phyloP scores from a whole-genome alignment of 1,140 invertebrate genomes.

The Leptinotarsa texana region DNA sequence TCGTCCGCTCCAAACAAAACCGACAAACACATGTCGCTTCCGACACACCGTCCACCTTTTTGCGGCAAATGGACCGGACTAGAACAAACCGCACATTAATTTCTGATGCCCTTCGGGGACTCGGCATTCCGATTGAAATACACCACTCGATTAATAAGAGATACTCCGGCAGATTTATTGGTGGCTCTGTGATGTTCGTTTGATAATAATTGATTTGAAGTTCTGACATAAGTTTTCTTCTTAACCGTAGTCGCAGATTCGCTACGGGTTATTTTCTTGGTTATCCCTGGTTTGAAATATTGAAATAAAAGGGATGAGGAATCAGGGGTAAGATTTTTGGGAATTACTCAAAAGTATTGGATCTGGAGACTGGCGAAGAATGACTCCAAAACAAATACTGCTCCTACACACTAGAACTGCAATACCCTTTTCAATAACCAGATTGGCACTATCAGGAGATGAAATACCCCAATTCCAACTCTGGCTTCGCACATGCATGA shows the following conservation, averaged over 20 bases:
- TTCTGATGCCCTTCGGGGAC: slow-evolving; percentile 36
- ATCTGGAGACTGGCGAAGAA: too few species aligned
- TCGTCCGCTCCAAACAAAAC: slow-evolving; percentile 2
- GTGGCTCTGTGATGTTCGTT: slow-evolving; percentile 33
- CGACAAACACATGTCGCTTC: not conserved
- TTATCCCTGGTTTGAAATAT: not conserved
- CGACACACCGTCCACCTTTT: not conserved
- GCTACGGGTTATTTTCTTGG: not conserved
- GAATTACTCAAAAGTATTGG: not conserved
- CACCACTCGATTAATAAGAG: slow-evolving; percentile 45
- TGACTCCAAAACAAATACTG: too few species aligned
- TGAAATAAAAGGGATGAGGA: not conserved
- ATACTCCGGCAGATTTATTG: slow-evolving; percentile 43
- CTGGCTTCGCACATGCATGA: too few species aligned
- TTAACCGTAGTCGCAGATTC: not conserved
- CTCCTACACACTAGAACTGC: too few species aligned
- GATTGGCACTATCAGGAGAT: too few species aligned
- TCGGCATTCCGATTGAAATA: slow-evolving; percentile 41
- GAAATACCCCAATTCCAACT: too few species aligned
- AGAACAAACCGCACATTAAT: slow-evolving; percentile 33
- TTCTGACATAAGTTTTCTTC: slow-evolving; percentile 39
- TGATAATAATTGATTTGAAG: slow-evolving; percentile 44
- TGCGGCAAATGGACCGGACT: not conserved
- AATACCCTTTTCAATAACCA: too few species aligned
- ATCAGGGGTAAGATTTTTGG: not conserved